Conservation (phyloP, 2,113 vertebrate genomes). For the Hyaena hyaena region DNA sequence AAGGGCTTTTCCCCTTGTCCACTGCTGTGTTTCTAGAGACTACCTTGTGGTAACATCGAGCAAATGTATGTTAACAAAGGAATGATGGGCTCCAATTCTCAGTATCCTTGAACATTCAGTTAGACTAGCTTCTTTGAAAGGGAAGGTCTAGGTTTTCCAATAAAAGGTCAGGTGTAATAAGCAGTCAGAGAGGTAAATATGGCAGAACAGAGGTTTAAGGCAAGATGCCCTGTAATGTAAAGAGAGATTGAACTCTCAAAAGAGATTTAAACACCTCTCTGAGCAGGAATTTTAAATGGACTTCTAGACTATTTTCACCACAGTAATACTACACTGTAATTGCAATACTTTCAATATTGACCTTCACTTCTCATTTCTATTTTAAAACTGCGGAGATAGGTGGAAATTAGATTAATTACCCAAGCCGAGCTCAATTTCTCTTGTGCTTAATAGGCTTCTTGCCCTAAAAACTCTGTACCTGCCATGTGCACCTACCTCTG, state of each 20-base stretch:
- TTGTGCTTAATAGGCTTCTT: constrained; percentile 58
- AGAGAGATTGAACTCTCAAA: constrained; percentile 10
- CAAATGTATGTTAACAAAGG: not conserved
- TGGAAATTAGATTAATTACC: constrained; percentile 70
- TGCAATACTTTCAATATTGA: constrained; percentile 52
- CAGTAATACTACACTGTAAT: constrained; percentile 11
- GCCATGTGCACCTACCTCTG: not conserved
- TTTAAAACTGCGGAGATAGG: constrained; percentile 45
- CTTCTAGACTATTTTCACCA: not conserved
- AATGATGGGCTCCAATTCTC: not conserved
- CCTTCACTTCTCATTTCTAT: constrained; percentile 52
- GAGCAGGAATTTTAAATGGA: constrained; percentile 37
- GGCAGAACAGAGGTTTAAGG: not conserved
- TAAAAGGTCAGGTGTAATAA: not conserved
- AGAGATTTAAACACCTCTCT: constrained; percentile 8
- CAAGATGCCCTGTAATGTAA: not conserved
- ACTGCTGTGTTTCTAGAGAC: not conserved
- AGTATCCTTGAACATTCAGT: not conserved
- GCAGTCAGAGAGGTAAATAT: not conserved
- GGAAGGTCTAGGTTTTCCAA: not conserved
- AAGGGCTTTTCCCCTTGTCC: not conserved
- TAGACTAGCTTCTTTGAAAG: not conserved
- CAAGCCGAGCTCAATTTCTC: constrained; percentile 53
- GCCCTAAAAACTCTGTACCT: not conserved
- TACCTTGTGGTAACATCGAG: not conserved